These are phyloP conservation scores for Zootoca vivipara DNA, from an alignment of 2,113 vertebrate genomes.

Conservation along the genomic window DNA sequence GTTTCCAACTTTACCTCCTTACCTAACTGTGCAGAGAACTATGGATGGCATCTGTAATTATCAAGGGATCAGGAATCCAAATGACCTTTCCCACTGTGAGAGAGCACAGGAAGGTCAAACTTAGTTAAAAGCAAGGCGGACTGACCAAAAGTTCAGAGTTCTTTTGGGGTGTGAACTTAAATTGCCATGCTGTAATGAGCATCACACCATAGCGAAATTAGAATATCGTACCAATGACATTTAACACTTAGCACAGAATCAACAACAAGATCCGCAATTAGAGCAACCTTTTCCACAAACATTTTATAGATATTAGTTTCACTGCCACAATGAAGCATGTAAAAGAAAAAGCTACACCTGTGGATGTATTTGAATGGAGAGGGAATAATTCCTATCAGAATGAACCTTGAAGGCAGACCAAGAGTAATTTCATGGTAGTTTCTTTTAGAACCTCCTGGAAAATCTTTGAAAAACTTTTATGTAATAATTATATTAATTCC, in stretches of 20 bases:
- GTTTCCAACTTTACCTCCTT: constrained; percentile 73
- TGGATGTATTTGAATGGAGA: constrained; percentile 4
- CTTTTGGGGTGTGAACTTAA: constrained; percentile 44
- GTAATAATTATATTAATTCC: not conserved
- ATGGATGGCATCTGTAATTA: constrained; percentile 67
- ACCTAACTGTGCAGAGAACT: constrained; percentile 70
- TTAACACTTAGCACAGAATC: constrained; percentile 16
- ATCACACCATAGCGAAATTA: constrained; percentile 10
- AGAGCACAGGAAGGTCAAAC: constrained; percentile 68
- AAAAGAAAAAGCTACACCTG: not conserved
- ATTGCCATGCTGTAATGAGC: constrained; percentile 33
- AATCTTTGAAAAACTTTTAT: not conserved
- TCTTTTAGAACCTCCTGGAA: constrained; percentile 23
- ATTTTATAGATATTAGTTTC: constrained; percentile 6
- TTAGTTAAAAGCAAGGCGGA: constrained; percentile 49
- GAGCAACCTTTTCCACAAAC: not conserved
- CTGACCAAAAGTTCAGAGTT: constrained; percentile 38
- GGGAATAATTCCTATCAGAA: constrained; percentile 7
- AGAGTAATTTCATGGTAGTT: constrained; percentile 24
- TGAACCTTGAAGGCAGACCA: not conserved
- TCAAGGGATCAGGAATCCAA: constrained; percentile 62
- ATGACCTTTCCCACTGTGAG: constrained; percentile 57
- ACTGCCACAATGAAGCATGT: not conserved
- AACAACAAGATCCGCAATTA: not conserved
- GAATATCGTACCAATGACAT: constrained; percentile 6